Conservation (phyloP, 2,113 vertebrate genomes). For the Notiomystis cincta region DNA sequence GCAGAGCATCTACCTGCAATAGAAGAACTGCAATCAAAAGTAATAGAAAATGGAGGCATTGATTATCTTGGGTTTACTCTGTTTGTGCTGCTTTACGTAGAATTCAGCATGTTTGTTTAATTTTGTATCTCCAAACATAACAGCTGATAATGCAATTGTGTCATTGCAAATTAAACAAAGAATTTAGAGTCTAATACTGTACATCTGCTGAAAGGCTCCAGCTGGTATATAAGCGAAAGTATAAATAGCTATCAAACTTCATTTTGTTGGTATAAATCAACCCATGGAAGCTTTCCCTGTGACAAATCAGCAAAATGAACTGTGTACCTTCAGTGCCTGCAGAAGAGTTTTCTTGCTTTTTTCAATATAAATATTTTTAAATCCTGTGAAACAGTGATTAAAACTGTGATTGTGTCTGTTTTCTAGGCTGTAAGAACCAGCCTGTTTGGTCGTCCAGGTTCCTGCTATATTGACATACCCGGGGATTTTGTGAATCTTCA, state of each 20-base stretch:
- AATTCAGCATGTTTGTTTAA: not conserved
- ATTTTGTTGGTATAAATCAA: not conserved
- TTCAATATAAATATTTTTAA: not conserved
- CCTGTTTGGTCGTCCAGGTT: constrained; percentile 90
- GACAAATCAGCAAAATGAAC: not conserved
- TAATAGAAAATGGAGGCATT: not conserved
- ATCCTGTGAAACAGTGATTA: not conserved
- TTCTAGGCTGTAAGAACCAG: constrained; percentile 88
- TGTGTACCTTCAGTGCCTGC: not conserved
- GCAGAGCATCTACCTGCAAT: not conserved
- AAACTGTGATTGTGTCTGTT: not conserved
- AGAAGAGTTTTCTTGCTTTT: not conserved
- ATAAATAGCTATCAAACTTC: not conserved
- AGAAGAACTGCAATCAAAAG: not conserved
- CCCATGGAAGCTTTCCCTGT: not conserved
- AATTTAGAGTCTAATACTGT: not conserved
- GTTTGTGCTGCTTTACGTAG: not conserved
- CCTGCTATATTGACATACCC: constrained; percentile 92
- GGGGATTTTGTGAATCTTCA: constrained; percentile 88
- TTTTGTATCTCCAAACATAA: not conserved
- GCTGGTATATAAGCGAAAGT: not conserved
- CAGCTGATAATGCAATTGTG: not conserved
- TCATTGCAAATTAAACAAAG: not conserved
- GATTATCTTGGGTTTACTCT: not conserved
- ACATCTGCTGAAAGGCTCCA: not conserved